Base-by-base conservation (phyloP, 2,113 vertebrate genomes). In the Muntiacus muntjak region DNA sequence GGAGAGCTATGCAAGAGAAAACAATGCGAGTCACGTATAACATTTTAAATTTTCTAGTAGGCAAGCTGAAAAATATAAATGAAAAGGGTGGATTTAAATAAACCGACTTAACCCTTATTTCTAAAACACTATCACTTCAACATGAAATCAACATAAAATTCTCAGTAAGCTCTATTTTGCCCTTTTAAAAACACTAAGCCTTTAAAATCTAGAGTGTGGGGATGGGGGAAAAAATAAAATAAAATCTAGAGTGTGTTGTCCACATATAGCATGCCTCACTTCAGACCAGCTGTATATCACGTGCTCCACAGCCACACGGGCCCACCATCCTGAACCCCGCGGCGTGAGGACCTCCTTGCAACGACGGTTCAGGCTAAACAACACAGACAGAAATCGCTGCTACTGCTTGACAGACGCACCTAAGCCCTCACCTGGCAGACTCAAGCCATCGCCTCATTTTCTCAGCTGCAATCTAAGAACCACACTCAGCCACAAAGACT, bases 261-360 rank as follows among this genome's bases (percentile, higher is more conserved):
- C 79, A 71, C 21, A 25, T 40, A 43, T 0, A 28, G 57, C 15
- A 17, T 9, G 13, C 71, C 30, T 62, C 30, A 17, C 13, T 60
- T 52, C 30, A 57, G 64, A 57, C 3, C 1, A 14, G 45, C 40
- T 30, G 6, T 33, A 5, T 83, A 36, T 60, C 17, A 7, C 15
- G 3, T 0, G 43, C 54, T 93, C n/a, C 6, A 4, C 1, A 33
- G 19, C 28, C 43, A 54, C n/a, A 17, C 0, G 19, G 87, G 55
- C 36, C 26, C 9, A 14, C 2, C 21, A 8, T 0, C 5, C 14
- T 33, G 36, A 30, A 67, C 6, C 21, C 36, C 2, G 0, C 1
- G 3, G 36, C 5, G 4, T 1, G 3, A 43, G 12, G 40, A 26
- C 12, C 71, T 67, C 15, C n/a, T 1, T 14, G 30, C 43, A 57